Evolutionary conservation across 2,888 invertebrate genomes (phyloP).

Genomic region (Drosophila meridionalis): DNA sequence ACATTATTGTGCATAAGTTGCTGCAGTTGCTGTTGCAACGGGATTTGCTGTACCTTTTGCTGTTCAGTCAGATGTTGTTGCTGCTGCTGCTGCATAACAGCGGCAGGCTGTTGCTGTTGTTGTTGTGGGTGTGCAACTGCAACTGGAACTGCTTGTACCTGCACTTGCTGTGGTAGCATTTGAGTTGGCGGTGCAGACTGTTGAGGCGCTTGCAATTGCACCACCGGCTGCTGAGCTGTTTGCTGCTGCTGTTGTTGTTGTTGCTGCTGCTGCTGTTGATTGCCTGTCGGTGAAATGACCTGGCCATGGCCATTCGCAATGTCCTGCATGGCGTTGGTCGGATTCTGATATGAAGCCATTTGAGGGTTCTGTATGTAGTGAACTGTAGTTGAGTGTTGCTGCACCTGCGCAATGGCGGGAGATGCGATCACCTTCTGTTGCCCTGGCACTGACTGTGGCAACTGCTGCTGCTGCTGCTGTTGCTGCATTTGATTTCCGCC

Average conservation of each 20-base stretch:
- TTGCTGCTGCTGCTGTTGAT: conserved; percentile 62
- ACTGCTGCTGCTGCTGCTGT: conserved; percentile 54
- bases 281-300: conserved; percentile 69
- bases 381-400: conserved; percentile 68
- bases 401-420: conserved; percentile 59
- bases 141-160: conserved; percentile 37
- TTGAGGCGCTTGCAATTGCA: conserved; percentile 50
- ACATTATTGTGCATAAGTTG: conserved; percentile 65
- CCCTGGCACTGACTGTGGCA: conserved; percentile 59
- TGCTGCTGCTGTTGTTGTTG: conserved; percentile 42
- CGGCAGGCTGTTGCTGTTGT: conserved; percentile 48
- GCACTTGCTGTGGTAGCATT: conserved; percentile 47
- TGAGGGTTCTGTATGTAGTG: conserved; percentile 78
- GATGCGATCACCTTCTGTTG: conserved; percentile 65
- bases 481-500: conserved; percentile 55
- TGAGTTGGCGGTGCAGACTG: conserved; percentile 38
- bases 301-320: conserved; percentile 65
- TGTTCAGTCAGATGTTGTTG: conserved; percentile 49
- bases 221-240: conserved; percentile 39
- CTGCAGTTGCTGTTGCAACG: conserved; percentile 76
- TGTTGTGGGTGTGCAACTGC: conserved; percentile 49
- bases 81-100: conserved; percentile 55
- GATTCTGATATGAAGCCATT: conserved; percentile 69
- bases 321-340: conserved; percentile 57
- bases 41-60: conserved; percentile 59